Evolutionary conservation across 2,113 vertebrate species (phyloP).

Genomic region (Hippolais icterina): DNA sequence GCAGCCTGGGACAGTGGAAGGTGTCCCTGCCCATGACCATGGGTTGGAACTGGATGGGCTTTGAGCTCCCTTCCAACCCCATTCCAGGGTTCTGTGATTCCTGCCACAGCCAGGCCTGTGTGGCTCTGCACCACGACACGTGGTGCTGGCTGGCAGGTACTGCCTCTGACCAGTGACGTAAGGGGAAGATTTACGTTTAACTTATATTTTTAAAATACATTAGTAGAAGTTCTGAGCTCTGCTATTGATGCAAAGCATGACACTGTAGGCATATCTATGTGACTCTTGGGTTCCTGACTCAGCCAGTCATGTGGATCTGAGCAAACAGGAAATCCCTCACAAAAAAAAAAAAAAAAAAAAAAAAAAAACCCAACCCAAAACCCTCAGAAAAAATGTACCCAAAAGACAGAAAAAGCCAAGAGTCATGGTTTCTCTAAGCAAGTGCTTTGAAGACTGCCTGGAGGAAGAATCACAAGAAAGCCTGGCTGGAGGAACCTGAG

Average conservation of each 20-base stretch:
- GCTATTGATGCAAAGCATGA: rapidly evolving
- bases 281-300: neutral
- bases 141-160: rapidly evolving
- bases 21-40: neutral
- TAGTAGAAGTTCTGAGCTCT: neutral
- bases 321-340: neutral
- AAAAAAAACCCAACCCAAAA: rapidly evolving
- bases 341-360: neutral
- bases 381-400: neutral
- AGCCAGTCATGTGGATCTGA: neutral
- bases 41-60: no score
- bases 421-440: neutral
- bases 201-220: rapidly evolving
- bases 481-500: neutral
- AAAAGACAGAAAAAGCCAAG: neutral
- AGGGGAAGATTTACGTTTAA: neutral
- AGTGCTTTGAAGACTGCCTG: neutral
- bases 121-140: rapidly evolving
- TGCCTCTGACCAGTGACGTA: neutral
- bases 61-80: neutral
- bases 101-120: neutral
- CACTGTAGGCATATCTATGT: neutral
- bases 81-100: neutral
- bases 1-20: neutral
- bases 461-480: neutral